A percentile compares a stretch with the other conserved stretches of the same genome.
These are phyloP conservation scores for Antechinus flavipes DNA, from an alignment of 2,113 vertebrate species.

Conservation along the genomic window DNA sequence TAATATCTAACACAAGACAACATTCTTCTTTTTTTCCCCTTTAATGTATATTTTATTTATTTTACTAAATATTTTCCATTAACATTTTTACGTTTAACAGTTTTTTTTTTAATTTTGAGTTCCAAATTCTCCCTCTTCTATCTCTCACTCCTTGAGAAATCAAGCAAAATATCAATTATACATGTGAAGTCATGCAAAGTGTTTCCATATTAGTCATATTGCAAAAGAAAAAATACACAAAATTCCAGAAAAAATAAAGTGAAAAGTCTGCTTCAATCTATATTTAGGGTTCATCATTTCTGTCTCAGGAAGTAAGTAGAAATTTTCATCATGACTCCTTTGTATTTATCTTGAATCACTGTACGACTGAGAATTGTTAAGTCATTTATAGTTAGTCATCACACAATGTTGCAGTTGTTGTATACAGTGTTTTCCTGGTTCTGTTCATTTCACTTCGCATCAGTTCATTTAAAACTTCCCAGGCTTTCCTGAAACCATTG, in stretches of 20 bases:
- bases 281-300: background rate
- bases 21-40: background rate
- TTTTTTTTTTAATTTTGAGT: background rate
- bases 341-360: background rate
- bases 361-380: background rate
- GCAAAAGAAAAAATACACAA: background rate
- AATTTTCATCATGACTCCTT: background rate
- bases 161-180: background rate
- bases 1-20: background rate
- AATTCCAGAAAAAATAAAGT: background rate
- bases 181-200: background rate
- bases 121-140: background rate
- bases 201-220: background rate
- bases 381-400: background rate
- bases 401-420: background rate
- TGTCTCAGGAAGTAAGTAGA: background rate
- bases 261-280: background rate
- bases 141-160: background rate
- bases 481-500: background rate
- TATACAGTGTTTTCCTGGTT: background rate
- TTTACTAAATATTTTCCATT: background rate
- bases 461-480: background rate
- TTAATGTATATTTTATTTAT: background rate
- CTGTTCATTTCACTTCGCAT: background rate
- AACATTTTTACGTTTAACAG: background rate